phyloP scores from a whole-genome alignment of 1,140 invertebrate species.

The Trichonephila inaurata region DNA sequence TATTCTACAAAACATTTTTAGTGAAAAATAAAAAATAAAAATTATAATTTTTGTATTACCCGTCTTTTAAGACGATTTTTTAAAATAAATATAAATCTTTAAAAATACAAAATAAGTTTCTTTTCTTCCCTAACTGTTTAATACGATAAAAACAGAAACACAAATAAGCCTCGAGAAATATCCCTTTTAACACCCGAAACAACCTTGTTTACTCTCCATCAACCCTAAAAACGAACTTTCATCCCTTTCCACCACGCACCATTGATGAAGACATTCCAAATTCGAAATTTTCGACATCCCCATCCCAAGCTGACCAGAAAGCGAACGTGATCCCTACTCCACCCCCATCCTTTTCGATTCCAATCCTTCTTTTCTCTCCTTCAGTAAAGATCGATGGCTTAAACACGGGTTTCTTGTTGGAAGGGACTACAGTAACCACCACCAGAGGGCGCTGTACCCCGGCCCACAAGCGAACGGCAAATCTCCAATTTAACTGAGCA shows the following conservation, averaged over 20 bases:
- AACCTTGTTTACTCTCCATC: no score
- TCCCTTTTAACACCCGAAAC: no score
- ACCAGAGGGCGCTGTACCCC: constrained; percentile 13
- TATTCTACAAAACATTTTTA: no score
- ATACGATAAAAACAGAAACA: no score
- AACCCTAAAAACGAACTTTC: not conserved
- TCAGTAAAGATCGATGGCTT: constrained; percentile 59
- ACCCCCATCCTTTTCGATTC: not conserved
- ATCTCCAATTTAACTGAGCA: constrained; percentile 6
- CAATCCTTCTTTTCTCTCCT: not conserved
- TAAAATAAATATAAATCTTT: no score
- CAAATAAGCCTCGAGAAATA: no score
- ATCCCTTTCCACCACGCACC: not conserved
- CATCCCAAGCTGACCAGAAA: constrained; percentile 33
- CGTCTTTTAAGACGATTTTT: no score
- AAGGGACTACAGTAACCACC: not conserved
- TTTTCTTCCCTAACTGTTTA: no score
- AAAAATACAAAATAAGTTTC: no score
- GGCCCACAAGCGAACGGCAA: not conserved
- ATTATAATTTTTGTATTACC: no score
- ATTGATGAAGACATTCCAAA: constrained; percentile 30
- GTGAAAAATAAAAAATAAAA: no score
- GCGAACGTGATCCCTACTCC: not conserved
- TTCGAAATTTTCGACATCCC: constrained; percentile 27
- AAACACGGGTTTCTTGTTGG: not conserved